Evolutionary conservation across 2,113 vertebrate species (phyloP), one percentile per base, ranked within the genome.

Genomic region (Odocoileus virginianus): DNA sequence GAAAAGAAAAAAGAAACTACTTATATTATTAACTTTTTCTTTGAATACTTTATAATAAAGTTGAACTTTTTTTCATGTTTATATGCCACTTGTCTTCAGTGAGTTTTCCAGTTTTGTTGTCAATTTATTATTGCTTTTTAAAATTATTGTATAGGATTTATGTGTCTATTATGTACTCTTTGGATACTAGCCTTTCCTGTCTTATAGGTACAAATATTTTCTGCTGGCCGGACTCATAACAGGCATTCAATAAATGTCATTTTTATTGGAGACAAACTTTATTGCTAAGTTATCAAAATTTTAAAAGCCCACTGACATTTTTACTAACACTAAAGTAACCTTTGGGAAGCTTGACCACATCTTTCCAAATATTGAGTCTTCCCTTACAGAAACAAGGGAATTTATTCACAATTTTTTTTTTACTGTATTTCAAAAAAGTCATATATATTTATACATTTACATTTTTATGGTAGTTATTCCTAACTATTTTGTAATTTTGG

Each of bases 21-120:
- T 82, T 97, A 7, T 40, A 84, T 84, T 47, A 74, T 88, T 91
- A 84, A 91, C 27, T 50, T 74, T 92, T 78, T 96, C 83, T 94
- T 74, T 87, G 19, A 84, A 47, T 60, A 90, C 17, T 87, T 96
- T 74, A 74, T 40, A 95, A 50, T 94, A 82, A 86, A 17, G 28
- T 10, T 78, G 43, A 95, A 91, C 7, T 54, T 78, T 87, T 47
- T 86, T 74, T 83, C 45, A 93, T 43, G 12, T 94, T 95, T 67
- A 96, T 40, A 89, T 97, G 81, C 7, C 28, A 87, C 43, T 85
- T 92, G 23, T 92, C 7, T 74, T 78, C 43, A 88, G n/a, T 64
- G 71, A 91, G 43, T 81, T 89, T 94, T 57, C 52, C 17, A 89
- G 57, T 27, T 81, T 47, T 92, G 85, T 87, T 88, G 52, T 36